Conservation (phyloP, 1,140 invertebrate species). For the Capitella teleta region DNA sequence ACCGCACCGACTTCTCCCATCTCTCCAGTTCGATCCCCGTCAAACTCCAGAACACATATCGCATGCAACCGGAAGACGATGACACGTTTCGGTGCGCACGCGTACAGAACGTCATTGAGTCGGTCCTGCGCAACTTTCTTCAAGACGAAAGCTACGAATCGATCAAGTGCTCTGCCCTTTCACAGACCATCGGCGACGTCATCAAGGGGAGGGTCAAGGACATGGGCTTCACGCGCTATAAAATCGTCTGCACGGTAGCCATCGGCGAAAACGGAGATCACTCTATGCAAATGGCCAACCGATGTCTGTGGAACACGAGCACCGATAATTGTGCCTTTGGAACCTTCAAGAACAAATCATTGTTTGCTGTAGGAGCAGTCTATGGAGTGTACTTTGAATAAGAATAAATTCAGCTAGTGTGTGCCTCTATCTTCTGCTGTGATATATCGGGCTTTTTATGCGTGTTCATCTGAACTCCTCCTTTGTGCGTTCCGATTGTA, state of each 20-base stretch:
- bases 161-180: not conserved
- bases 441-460: too few species aligned
- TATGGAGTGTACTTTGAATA: constrained; percentile 32
- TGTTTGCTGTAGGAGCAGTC: constrained; percentile 28
- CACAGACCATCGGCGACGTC: constrained; percentile 19
- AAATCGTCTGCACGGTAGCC: constrained; percentile 23
- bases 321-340: constrained; percentile 24
- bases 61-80: constrained; percentile 14
- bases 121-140: constrained; percentile 13
- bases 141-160: constrained; percentile 4
- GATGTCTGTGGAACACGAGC: constrained; percentile 28
- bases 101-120: constrained; percentile 18
- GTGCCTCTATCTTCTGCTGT: too few species aligned
- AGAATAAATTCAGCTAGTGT: too few species aligned
- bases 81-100: constrained; percentile 14
- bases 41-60: constrained; percentile 19
- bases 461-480: too few species aligned
- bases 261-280: constrained; percentile 27
- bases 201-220: constrained; percentile 25
- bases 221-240: constrained; percentile 24
- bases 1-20: not conserved
- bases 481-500: too few species aligned
- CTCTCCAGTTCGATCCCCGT: not conserved
- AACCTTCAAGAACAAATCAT: constrained; percentile 19
- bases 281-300: constrained; percentile 22